phyloP scores from a whole-genome alignment of 2,888 invertebrate species.

The Eupithecia inturbata region DNA sequence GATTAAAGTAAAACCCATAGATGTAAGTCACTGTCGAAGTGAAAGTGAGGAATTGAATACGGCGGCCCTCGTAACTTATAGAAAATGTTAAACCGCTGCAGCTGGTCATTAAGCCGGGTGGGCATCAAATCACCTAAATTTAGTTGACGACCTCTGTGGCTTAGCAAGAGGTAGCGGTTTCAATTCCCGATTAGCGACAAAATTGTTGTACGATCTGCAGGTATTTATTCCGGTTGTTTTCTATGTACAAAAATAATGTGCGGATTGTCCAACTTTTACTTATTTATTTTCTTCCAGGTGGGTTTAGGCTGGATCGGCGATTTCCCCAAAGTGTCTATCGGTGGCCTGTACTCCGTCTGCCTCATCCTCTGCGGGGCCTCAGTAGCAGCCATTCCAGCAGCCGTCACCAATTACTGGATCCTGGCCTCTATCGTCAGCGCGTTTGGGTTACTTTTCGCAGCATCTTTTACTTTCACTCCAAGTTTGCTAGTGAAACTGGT shows the following conservation, averaged over 20 bases:
- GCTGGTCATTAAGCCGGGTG: not conserved
- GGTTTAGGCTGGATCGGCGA: slow-evolving; percentile 95
- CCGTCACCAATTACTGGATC: slow-evolving; percentile 76
- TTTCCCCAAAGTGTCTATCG: slow-evolving; percentile 91
- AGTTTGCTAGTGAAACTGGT: slow-evolving; percentile 94
- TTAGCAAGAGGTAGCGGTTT: not conserved
- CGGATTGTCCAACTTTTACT: not conserved
- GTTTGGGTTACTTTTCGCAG: slow-evolving; percentile 96
- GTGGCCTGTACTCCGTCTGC: slow-evolving; percentile 92
- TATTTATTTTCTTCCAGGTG: slow-evolving; percentile 80
- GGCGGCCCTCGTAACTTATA: not conserved
- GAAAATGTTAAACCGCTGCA: not conserved
- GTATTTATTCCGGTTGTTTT: not conserved
- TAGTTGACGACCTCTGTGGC: not conserved
- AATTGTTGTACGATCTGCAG: not conserved
- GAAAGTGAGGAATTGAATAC: not conserved
- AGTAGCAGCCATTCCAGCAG: slow-evolving; percentile 85
- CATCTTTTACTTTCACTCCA: slow-evolving; percentile 95
- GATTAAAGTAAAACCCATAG: not conserved
- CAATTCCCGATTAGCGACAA: not conserved
- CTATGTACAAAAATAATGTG: no score
- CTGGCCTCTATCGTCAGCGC: slow-evolving; percentile 83
- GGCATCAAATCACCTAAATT: not conserved
- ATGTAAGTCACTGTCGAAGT: not conserved
- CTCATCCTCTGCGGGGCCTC: slow-evolving; percentile 87